Base-by-base conservation (phyloP, 2,888 invertebrate genomes). In the Diarsia mendica region DNA sequence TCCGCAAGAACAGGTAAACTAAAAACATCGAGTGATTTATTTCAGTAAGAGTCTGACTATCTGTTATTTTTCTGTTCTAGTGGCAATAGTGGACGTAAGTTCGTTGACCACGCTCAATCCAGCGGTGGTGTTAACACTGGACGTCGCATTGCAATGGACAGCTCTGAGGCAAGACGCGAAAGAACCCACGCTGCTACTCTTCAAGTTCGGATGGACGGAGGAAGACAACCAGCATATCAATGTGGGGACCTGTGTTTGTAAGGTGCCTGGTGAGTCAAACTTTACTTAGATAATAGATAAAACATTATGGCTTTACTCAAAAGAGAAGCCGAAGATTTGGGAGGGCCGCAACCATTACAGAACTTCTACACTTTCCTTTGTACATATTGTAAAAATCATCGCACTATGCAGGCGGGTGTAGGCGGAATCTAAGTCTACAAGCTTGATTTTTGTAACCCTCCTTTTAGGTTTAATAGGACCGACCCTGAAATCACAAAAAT, bases 181-280 rank as follows among this genome's bases (percentile, higher is more conserved):
- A 9, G 94, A 93, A 60, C 93, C 95, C 0, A 94, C 95, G 0
- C 73, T 95, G 4, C 68, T 95, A 4, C 87, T 95, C 20, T 94
- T 95, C 88, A 94, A 91, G 75, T 95, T 95, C 66, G 94, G 94
- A 5, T 95, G 94, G 94, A 87, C 85, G 1, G 89, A 89, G 0
- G 84, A 87, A 0, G 74, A 83, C 46, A 78, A 85, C 0, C 74
- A 67, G 3, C 78, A 77, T 2, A 83, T 77, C 3, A 90, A 84
- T 46, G 81, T 85, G 0, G 87, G 88, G 33, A 89, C 85, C 33
- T 95, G 95, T 72, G 86, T 90, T 33, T 95, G 95, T 81, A 89
- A 90, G 73, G 91, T 93, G 73, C 95, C 95, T 75, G 95, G 95
- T 94, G 15, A 83, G 86, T 85, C 5, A 0, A 3, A 44, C 4